These are phyloP conservation scores for Ptilorrhoa leucosticta DNA, from an alignment of 2,113 vertebrate species.

Conservation along the genomic window DNA sequence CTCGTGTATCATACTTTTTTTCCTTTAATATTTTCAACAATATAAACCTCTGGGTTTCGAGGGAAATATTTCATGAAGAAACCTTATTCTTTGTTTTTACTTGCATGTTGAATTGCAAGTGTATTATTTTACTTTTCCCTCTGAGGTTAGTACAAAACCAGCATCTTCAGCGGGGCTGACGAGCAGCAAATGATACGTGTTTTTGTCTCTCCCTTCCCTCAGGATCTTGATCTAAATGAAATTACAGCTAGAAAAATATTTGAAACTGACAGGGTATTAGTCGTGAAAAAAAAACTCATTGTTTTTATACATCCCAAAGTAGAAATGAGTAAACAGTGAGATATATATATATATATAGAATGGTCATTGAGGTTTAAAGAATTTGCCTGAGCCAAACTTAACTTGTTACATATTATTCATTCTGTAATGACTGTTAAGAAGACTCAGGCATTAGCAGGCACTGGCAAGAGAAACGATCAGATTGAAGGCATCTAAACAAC, in stretches of 20 bases:
- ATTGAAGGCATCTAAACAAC: background rate
- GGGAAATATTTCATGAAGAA: background rate
- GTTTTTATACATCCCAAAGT: background rate
- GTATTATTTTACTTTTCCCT: background rate
- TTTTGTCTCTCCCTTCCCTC: background rate
- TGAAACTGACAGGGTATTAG: background rate
- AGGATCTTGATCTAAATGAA: background rate
- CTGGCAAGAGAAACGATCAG: background rate
- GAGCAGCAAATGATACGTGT: background rate
- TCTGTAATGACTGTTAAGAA: background rate
- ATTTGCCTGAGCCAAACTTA: background rate
- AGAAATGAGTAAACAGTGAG: background rate
- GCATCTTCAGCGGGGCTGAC: background rate
- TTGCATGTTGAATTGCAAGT: background rate
- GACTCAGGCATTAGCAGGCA: background rate
- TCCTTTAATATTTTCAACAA: background rate
- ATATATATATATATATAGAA: background rate
- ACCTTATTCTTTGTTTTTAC: background rate
- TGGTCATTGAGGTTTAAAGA: background rate
- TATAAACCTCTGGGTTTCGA: background rate
- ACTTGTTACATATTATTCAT: background rate
- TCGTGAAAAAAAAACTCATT: background rate
- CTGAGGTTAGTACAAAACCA: background rate
- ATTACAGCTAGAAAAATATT: background rate
- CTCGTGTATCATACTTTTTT: background rate